These are phyloP conservation scores for Parambassis ranga DNA, from an alignment of 2,797 vertebrate genomes.

Conservation along the genomic window DNA sequence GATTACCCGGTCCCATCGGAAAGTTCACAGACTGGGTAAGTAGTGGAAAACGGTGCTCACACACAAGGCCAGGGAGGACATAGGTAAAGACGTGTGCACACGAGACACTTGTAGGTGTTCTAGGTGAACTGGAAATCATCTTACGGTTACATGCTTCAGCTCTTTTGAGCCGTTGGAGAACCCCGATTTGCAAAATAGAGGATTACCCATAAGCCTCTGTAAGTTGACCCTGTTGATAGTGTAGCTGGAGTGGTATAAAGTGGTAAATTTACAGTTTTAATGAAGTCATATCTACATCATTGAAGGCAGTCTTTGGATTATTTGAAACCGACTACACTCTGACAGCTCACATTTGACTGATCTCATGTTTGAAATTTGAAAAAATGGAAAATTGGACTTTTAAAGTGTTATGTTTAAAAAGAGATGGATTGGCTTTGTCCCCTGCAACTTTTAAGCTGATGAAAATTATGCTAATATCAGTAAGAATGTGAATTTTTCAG, in stretches of 20 bases:
- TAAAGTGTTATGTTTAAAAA: conserved; percentile 71
- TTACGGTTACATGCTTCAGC: not conserved
- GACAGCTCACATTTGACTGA: conserved; percentile 12
- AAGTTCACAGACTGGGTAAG: conserved; percentile 89
- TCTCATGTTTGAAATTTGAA: conserved; percentile 47
- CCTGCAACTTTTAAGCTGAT: conserved; percentile 79
- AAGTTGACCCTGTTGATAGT: not conserved
- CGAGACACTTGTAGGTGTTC: not conserved
- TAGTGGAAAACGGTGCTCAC: conserved; percentile 53
- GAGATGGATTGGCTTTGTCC: conserved; percentile 75
- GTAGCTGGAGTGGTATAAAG: not conserved
- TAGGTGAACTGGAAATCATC: no score
- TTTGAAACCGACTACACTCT: conserved; percentile 22
- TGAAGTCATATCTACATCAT: not conserved
- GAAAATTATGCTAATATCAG: conserved; percentile 84
- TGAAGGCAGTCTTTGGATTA: conserved; percentile 17
- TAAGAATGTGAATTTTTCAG: conserved; percentile 75
- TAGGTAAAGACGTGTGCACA: not conserved
- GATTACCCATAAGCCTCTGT: not conserved
- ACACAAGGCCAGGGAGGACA: not conserved
- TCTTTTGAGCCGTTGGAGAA: not conserved
- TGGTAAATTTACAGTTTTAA: not conserved
- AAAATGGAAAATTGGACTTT: conserved; percentile 57
- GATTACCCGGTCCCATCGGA: conserved; percentile 69
- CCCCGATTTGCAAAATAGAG: not conserved